These are phyloP conservation scores for Hymenochirus boettgeri DNA, from an alignment of 2,113 vertebrate genomes.

Conservation along the genomic window DNA sequence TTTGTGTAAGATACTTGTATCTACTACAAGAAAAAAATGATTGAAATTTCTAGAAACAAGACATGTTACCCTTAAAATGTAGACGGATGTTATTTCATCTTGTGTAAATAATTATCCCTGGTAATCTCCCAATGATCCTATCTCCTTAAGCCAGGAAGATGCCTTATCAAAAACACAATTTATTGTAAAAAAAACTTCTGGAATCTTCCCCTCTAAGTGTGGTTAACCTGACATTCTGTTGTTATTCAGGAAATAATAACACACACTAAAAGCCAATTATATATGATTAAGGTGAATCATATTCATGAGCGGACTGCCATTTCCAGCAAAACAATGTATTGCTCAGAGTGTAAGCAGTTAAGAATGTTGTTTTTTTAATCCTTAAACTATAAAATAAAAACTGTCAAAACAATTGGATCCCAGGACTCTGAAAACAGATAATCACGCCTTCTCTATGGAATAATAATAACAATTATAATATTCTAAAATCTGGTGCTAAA, in stretches of 20 bases:
- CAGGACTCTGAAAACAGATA: background rate
- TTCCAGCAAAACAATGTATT: conserved; percentile 33
- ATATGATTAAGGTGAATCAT: conserved; percentile 36
- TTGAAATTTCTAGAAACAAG: too few species aligned
- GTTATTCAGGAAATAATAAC: conserved; percentile 21
- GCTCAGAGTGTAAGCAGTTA: conserved; percentile 27
- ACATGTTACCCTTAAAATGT: too few species aligned
- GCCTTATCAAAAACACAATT: conserved; percentile 2
- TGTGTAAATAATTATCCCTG: too few species aligned
- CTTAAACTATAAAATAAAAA: background rate
- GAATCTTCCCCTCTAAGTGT: background rate
- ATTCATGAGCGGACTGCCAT: conserved; percentile 38
- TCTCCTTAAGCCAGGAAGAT: background rate
- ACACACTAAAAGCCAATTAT: conserved; percentile 32
- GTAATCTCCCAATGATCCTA: too few species aligned
- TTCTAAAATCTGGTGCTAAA: background rate
- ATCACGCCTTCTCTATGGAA: background rate
- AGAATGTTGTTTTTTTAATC: background rate
- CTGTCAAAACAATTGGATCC: background rate
- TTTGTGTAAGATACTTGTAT: too few species aligned
- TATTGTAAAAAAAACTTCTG: background rate
- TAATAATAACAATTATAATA: conserved; percentile 1
- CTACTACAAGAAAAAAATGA: too few species aligned
- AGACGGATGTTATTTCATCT: too few species aligned
- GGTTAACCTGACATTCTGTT: conserved; percentile 23